Evolutionary conservation across 2,888 invertebrate genomes (phyloP).

Genomic region (Lamellibrachia satsuma): DNA sequence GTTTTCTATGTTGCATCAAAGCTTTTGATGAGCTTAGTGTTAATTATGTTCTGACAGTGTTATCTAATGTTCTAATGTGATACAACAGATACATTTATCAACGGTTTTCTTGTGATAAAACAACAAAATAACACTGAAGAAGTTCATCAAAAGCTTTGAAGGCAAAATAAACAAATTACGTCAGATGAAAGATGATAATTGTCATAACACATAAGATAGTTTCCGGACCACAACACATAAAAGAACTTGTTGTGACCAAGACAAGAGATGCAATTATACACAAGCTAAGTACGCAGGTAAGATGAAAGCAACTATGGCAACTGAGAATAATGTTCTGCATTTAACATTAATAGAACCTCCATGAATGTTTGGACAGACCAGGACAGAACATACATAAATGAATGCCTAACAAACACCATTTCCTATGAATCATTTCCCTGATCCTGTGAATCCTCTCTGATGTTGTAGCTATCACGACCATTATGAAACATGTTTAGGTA

Average conservation of each 20-base stretch:
- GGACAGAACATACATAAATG: not conserved
- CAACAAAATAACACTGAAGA: not conserved
- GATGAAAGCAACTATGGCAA: not conserved
- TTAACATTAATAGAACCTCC: not conserved
- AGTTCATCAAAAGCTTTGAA: not conserved
- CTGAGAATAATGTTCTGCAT: not conserved
- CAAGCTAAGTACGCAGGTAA: not conserved
- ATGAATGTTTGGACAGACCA: not conserved
- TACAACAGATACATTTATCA: not conserved
- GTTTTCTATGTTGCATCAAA: not conserved
- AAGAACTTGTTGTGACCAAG: not conserved
- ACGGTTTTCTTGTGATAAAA: not conserved
- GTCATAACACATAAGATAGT: not conserved
- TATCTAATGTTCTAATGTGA: not conserved
- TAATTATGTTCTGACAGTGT: not conserved
- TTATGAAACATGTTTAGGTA: not conserved
- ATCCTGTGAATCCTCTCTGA: not conserved
- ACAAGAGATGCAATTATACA: not conserved
- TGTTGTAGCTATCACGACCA: not conserved
- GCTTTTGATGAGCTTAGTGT: not conserved
- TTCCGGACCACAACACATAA: not conserved
- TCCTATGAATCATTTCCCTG: not conserved
- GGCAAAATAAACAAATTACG: not conserved
- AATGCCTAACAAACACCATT: not conserved
- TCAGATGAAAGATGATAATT: not conserved